phyloP scores from a whole-genome alignment of 2,113 vertebrate genomes.

The Gila orcuttii region DNA sequence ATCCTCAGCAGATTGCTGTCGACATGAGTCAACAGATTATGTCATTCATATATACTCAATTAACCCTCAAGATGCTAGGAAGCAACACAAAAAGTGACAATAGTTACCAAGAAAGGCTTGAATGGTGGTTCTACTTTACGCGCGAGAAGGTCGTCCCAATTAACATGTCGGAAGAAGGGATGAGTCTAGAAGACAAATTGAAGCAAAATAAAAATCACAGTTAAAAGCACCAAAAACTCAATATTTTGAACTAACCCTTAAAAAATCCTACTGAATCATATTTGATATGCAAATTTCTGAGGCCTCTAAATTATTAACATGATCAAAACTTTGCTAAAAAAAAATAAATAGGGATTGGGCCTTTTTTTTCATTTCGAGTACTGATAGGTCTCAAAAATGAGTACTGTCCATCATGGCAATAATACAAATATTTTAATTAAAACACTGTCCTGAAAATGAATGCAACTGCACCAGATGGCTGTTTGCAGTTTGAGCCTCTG shows the following conservation, averaged over 20 bases:
- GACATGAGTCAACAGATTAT: conserved; percentile 42
- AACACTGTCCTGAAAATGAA: too few species aligned
- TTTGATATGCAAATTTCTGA: background rate
- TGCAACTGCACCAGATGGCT: too few species aligned
- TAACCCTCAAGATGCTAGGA: background rate
- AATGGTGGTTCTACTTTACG: conserved; percentile 97
- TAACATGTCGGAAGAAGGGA: conserved; percentile 93
- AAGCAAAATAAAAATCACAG: conserved; percentile 1
- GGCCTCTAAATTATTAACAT: background rate
- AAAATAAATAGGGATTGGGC: background rate
- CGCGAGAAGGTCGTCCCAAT: conserved; percentile 96
- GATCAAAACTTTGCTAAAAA: background rate
- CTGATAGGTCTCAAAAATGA: too few species aligned
- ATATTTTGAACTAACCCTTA: background rate
- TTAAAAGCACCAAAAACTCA: background rate
- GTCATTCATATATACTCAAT: background rate
- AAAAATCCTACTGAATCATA: background rate
- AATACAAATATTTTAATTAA: too few species aligned
- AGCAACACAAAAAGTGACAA: background rate
- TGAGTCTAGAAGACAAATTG: conserved; percentile 78
- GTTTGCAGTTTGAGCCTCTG: too few species aligned
- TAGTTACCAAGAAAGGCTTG: conserved; percentile 92
- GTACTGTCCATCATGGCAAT: too few species aligned
- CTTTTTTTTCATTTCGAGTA: too few species aligned
- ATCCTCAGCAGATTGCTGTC: conserved; percentile 97